Percentiles rank a stretch among this genome's conserved stretches.
These are phyloP conservation scores for Madoqua kirkii DNA, from an alignment of 2,113 vertebrate genomes.

Conservation along the genomic window DNA sequence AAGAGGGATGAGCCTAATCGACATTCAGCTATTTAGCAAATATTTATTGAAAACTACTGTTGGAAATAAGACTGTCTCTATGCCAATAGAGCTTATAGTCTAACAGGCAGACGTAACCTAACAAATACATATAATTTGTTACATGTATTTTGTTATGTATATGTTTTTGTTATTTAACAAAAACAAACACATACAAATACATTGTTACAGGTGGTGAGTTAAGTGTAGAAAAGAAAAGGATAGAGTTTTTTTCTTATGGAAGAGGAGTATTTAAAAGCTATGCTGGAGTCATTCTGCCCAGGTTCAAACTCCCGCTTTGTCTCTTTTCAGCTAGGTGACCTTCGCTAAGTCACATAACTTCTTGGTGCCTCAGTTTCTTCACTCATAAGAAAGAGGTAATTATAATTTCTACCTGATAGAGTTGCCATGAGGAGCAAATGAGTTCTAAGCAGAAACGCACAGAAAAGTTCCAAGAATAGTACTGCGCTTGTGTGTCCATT, in stretches of 20 bases:
- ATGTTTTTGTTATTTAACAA: not conserved
- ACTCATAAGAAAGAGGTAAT: not conserved
- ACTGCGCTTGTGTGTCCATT: not conserved
- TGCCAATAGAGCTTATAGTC: not conserved
- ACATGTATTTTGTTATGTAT: not conserved
- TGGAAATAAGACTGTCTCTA: not conserved
- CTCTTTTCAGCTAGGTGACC: not conserved
- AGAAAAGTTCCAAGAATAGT: not conserved
- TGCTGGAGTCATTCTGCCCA: not conserved
- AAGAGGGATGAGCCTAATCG: not conserved
- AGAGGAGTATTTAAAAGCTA: not conserved
- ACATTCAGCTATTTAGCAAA: not conserved
- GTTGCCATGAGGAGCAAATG: not conserved
- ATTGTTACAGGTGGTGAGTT: not conserved
- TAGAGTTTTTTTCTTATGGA: not conserved
- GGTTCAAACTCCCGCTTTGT: not conserved
- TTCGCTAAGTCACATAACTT: not conserved
- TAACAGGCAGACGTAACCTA: not conserved
- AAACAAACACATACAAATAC: not conserved
- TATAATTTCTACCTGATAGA: not conserved
- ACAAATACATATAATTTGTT: not conserved
- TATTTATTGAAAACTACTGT: not conserved
- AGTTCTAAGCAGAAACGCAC: not conserved
- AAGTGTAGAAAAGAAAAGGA: not conserved
- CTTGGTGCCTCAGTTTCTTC: slow-evolving; percentile 7